Evolutionary conservation across 2,888 invertebrate species (phyloP), one percentile per base, ranked within the genome.

Genomic region (Microplitis deprimator): DNA sequence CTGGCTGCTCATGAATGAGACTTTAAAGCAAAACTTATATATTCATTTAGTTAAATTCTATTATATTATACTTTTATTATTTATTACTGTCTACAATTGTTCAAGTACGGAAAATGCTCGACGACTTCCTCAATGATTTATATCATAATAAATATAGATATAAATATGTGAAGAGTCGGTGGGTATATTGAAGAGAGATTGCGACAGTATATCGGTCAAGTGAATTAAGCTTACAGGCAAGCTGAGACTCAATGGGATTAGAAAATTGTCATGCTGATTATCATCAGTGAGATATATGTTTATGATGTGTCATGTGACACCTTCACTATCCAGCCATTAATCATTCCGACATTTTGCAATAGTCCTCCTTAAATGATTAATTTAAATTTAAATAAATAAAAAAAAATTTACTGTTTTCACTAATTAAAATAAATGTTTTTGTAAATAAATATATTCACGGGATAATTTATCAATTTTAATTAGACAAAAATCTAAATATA

Each of bases 1-100:
- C 83, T 81, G 16, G 10, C 40, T 74, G 79, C 78, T 86, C 83
- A 85, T 87, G 86, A 87, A 87, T 86, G 87, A 86, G 82, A 75
- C 77, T 65, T 73, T 73, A 59, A 64, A 68, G 80, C 72, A 81
- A 78, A 29, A 17, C 50, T 50, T 50, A 13, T 50, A 50, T 50
- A 8, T 50, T 50, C 50, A 50, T 50, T 50, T 29, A 29, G 29
- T 29, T 29, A 29, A 3, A 29, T 29, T 74, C 68, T 75, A 65
- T 60, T 72, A 77, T 41, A 59, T 4, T 41, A 62, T 41, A 62
- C 39, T 17, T 17, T 20, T 29, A 39, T 41, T 38, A 38, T 67
- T 40, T 67, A 60, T 59, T 41, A 61, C 17, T 62, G 38, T 7
- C 40, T 60, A 17, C 39, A 75, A 73, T 76, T 17, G 73, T 7